Base-by-base conservation (phyloP, 2,113 vertebrate species). In the Copsychus sechellarum region DNA sequence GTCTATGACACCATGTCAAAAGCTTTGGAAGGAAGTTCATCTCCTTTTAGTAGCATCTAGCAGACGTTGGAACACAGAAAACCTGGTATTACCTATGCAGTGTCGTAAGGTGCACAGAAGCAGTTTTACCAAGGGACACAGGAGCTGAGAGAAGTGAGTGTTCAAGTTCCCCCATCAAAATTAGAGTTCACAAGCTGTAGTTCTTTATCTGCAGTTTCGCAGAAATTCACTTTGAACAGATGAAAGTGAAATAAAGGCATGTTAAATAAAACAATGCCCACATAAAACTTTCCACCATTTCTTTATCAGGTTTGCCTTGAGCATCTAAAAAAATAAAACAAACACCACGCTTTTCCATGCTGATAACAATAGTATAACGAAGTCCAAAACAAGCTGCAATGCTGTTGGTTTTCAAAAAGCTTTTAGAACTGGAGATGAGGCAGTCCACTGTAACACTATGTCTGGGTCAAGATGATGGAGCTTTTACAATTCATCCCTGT, bases 401-500 rank as follows among this genome's bases (percentile, higher is more conserved):
- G 97, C 97, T 98, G 97, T 97, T 96, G 98, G 91, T 98, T 98
- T 98, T 98, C 98, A 97, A 97, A 97, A 98, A 97, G 98, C 98
- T 98, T 96, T 97, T 97, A 98, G 97, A 98, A 98, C 97, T 95
- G 98, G 97, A 98, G 98, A 96, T 97, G 97, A 98, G 91, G 91
- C 97, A 97, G 98, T 98, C 97, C 97, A 96, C 97, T 97, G 97
- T 96, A 97, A 98, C 97, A 97, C 95, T 97, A 97, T 92, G 96
- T 96, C 97, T 97, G 94, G 97, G 95, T 97, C 97, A 97, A 97
- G 97, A 96, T 96, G 97, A 97, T 77, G 97, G 93, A 96, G 97
- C 96, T 97, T 98, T 99, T 98, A 99, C 93, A 99, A 98, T 98
- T 99, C 99, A 98, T 99, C 99, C 98, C 99, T 99, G 98, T 43